phyloP scores from a whole-genome alignment of 2,888 invertebrate species.

The Lingula anatina region DNA sequence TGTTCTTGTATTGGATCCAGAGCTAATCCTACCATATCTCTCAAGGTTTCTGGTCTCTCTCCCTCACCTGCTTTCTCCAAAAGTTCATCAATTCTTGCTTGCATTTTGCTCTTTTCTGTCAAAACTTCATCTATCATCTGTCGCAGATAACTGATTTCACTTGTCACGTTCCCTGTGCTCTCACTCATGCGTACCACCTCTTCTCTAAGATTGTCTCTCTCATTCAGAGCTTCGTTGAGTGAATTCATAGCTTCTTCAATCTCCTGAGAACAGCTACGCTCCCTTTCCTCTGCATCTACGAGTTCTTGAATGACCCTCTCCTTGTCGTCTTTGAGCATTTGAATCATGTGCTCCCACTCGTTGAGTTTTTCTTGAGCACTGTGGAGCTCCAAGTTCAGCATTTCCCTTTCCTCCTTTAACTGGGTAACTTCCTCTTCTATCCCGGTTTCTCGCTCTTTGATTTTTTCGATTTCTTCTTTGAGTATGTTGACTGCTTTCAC shows the following conservation, averaged over 20 bases:
- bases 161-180: constrained; percentile 9
- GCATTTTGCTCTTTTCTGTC: constrained; percentile 9
- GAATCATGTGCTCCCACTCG: constrained; percentile 44
- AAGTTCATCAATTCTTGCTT: no score
- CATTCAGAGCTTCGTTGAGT: constrained; percentile 35
- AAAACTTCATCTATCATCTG: constrained; percentile 12
- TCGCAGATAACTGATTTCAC: constrained; percentile 1
- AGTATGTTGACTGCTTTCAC: no score
- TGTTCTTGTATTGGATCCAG: no score
- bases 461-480: no score
- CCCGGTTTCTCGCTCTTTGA: no score
- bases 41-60: constrained; percentile 3
- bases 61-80: constrained; percentile 4
- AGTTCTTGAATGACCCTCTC: constrained; percentile 29
- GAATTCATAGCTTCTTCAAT: constrained; percentile 28
- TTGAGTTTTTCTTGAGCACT: constrained; percentile 20
- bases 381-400: constrained; percentile 15
- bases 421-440: constrained; percentile 26
- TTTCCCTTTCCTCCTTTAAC: constrained; percentile 25
- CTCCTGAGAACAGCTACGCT: constrained; percentile 28
- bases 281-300: constrained; percentile 28
- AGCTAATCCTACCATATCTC: no score
- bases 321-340: constrained; percentile 34
- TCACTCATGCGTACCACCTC: constrained; percentile 26
- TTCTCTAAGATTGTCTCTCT: constrained; percentile 34